Evolutionary conservation across 2,888 invertebrate species (phyloP), one percentile per base, ranked within the genome.

Genomic region (Erpobdella octoculata): DNA sequence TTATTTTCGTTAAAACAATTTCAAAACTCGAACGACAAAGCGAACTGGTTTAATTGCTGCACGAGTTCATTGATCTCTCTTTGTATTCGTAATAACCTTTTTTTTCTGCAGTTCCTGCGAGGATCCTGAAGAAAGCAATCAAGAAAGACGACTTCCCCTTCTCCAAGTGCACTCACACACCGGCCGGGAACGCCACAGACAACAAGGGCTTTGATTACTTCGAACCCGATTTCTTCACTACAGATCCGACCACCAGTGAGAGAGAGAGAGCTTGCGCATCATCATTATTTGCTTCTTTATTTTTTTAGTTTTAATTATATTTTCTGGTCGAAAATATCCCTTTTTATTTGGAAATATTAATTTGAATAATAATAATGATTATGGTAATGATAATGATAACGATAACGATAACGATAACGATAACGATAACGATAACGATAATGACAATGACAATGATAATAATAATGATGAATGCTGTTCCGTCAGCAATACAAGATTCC

Each of bases 61-160:
- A n/a, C n/a, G n/a, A n/a, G n/a, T n/a, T n/a, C n/a, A n/a, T n/a
- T n/a, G n/a, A n/a, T n/a, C n/a, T n/a, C n/a, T n/a, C n/a, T n/a
- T n/a, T n/a, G n/a, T n/a, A n/a, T n/a, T n/a, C n/a, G n/a, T n/a
- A n/a, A n/a, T n/a, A n/a, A n/a, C n/a, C n/a, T n/a, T n/a, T n/a
- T 31, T 46, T 8, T 2, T 38, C 4, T 41, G 9, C 69, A 69
- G 69, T 69, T 1, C 69, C 25, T 15, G n/a, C 58, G n/a, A 69
- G 35, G 33, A 69, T 69, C 37, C 25, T 69, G 0, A 69, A 69
- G 6, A 53, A 15, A 31, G 37, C 28, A 4, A 53, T 69, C 4
- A 35, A 33, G 9, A 69, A 69, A 28, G 15, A 48, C 28, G 48
- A 46, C 12, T 69, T 69, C 31, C 69, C 69, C 12, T 69, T 58